Evolutionary conservation across 2,888 invertebrate species (phyloP).

Genomic region (Drosophila dives): DNA sequence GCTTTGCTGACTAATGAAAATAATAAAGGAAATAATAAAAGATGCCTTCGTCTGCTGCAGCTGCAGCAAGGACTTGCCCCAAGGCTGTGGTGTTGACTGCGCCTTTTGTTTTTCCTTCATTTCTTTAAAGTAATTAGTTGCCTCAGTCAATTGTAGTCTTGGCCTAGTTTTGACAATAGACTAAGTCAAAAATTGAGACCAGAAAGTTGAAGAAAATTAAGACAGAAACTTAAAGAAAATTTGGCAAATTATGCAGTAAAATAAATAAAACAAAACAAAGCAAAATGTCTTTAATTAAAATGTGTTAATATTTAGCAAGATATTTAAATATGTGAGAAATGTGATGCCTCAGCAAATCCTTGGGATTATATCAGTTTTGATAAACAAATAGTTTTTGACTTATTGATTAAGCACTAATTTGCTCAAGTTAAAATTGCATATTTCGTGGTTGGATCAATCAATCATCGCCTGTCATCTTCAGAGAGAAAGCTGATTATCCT

Average conservation of each 20-base stretch:
- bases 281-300: neutral
- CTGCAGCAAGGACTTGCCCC: constrained; percentile 20
- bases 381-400: constrained; percentile 5
- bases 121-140: constrained; percentile 53
- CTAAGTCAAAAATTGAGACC: constrained; percentile 6
- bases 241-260: neutral
- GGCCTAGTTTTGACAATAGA: constrained; percentile 42
- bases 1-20: constrained; percentile 62
- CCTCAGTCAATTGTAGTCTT: constrained; percentile 58
- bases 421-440: constrained; percentile 12
- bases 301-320: neutral
- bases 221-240: neutral
- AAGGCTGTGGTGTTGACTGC: constrained; percentile 22
- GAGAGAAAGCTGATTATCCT: constrained; percentile 18
- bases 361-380: constrained; percentile 2
- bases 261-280: neutral
- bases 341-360: neutral
- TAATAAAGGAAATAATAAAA: constrained; percentile 7
- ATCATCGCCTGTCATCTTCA: constrained; percentile 23
- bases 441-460: constrained; percentile 41
- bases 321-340: neutral
- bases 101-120: constrained; percentile 1
- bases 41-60: constrained; percentile 11
- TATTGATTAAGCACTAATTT: constrained; percentile 23
- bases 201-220: neutral